Evolutionary conservation across 2,797 vertebrate genomes (phyloP).

Genomic region (Cyclura pinguis): DNA sequence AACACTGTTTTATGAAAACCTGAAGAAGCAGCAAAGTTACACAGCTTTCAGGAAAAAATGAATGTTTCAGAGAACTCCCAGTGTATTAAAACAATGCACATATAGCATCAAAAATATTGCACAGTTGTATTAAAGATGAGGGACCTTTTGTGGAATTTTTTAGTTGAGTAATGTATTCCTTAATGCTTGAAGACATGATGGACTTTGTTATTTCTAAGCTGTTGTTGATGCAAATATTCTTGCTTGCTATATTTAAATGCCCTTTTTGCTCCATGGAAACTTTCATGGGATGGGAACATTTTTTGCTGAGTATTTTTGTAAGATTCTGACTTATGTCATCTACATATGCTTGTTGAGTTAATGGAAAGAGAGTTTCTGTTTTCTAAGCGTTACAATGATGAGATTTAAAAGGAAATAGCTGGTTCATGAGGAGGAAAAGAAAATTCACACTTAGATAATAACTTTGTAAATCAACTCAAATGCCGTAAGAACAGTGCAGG

Average conservation of each 20-base stretch:
- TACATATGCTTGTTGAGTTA: background rate
- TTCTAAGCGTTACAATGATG: background rate
- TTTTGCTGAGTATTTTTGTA: slow-evolving; percentile 16
- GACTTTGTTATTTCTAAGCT: slow-evolving; percentile 35
- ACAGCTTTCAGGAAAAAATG: no score
- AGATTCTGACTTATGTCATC: background rate
- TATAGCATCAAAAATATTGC: background rate
- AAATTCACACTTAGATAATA: no score
- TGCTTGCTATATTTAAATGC: slow-evolving; percentile 56
- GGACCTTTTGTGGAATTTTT: slow-evolving; percentile 5
- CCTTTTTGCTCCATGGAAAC: slow-evolving; percentile 67
- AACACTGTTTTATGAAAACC: background rate
- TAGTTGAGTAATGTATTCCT: slow-evolving; percentile 14
- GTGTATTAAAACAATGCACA: no score
- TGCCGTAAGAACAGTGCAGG: background rate
- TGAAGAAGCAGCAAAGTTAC: background rate
- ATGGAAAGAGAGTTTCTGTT: slow-evolving; percentile 2
- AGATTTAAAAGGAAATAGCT: no score
- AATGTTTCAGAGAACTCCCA: no score
- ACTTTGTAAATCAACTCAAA: background rate
- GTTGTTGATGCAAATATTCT: slow-evolving; percentile 57
- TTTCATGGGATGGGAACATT: slow-evolving; percentile 60
- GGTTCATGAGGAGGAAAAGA: no score
- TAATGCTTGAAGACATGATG: slow-evolving; percentile 23
- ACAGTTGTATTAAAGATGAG: background rate